Percentiles rank a stretch among this genome's conserved stretches.
Evolutionary conservation across 2,888 invertebrate species (phyloP).

Genomic region (Epirrhoe tristata): DNA sequence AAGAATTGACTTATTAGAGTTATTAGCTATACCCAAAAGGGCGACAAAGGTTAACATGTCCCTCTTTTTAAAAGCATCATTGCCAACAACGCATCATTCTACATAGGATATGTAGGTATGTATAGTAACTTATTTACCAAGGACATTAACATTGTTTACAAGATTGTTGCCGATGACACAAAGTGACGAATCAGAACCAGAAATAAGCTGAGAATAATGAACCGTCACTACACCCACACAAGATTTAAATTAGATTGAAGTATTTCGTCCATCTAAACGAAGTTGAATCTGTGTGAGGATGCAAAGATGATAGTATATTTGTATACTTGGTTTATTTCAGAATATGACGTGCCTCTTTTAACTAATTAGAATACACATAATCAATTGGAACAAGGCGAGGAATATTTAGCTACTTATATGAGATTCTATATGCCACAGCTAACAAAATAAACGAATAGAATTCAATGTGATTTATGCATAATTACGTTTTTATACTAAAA

Average conservation of each 20-base stretch:
- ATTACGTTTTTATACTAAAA: no score
- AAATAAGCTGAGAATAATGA: slow-evolving; percentile 60
- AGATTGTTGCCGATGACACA: slow-evolving; percentile 56
- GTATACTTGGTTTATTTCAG: slow-evolving; percentile 41
- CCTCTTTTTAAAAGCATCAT: slow-evolving; percentile 14
- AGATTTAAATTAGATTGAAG: slow-evolving; percentile 60
- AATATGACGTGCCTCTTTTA: slow-evolving; percentile 44
- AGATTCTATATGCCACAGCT: slow-evolving; percentile 1
- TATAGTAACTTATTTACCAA: slow-evolving; percentile 42
- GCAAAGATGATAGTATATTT: slow-evolving; percentile 42
- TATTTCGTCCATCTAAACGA: slow-evolving; percentile 31
- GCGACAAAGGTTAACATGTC: slow-evolving; percentile 3
- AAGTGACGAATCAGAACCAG: slow-evolving; percentile 63
- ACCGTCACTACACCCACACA: slow-evolving; percentile 63
- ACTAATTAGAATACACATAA: slow-evolving; percentile 55
- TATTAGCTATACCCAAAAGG: slow-evolving; percentile 20
- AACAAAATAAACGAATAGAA: background rate
- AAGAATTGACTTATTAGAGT: slow-evolving; percentile 33
- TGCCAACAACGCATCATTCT: slow-evolving; percentile 53
- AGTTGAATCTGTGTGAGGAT: slow-evolving; percentile 25
- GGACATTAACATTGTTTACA: slow-evolving; percentile 42
- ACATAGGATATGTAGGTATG: slow-evolving; percentile 7
- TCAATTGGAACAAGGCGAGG: slow-evolving; percentile 31
- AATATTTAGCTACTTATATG: slow-evolving; percentile 9
- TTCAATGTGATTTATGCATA: background rate